A percentile compares a stretch with the other conserved stretches of the same genome.
Evolutionary conservation across 2,113 vertebrate species (phyloP).

Genomic region (Bettongia penicillata): DNA sequence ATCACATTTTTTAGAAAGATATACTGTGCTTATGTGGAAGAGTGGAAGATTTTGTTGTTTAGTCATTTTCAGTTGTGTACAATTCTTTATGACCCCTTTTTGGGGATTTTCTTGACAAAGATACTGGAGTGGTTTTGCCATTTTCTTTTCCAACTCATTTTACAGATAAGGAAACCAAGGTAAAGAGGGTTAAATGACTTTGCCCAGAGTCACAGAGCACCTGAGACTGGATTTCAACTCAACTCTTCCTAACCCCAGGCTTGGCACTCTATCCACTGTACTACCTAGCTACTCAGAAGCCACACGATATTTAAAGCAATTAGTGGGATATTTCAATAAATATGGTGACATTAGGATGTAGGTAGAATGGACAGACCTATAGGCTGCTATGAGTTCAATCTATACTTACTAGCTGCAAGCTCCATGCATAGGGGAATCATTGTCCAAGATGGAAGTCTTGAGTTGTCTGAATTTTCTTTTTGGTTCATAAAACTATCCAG

Average conservation of each 20-base stretch:
- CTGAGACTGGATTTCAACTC: background rate
- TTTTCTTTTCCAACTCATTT: background rate
- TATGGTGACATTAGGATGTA: slow-evolving; percentile 34
- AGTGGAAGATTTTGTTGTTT: background rate
- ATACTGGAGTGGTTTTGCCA: background rate
- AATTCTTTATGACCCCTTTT: background rate
- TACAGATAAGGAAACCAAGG: background rate
- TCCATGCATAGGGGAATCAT: accelerated
- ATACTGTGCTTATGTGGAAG: background rate
- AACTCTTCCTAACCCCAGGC: background rate
- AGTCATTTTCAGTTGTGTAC: background rate
- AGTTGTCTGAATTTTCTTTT: background rate
- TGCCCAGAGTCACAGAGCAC: background rate
- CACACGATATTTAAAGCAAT: slow-evolving; percentile 27
- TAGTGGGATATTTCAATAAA: slow-evolving; percentile 40
- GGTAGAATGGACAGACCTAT: background rate
- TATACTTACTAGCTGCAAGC: background rate
- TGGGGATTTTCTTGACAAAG: background rate
- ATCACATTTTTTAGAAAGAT: slow-evolving; percentile 40
- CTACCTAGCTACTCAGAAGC: background rate
- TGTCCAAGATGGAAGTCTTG: background rate
- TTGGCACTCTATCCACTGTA: background rate
- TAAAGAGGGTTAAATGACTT: background rate
- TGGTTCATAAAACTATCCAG: background rate
- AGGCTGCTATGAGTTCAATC: background rate